Evolutionary conservation across 2,797 vertebrate species (phyloP).

Genomic region (Sandelia bainsii): DNA sequence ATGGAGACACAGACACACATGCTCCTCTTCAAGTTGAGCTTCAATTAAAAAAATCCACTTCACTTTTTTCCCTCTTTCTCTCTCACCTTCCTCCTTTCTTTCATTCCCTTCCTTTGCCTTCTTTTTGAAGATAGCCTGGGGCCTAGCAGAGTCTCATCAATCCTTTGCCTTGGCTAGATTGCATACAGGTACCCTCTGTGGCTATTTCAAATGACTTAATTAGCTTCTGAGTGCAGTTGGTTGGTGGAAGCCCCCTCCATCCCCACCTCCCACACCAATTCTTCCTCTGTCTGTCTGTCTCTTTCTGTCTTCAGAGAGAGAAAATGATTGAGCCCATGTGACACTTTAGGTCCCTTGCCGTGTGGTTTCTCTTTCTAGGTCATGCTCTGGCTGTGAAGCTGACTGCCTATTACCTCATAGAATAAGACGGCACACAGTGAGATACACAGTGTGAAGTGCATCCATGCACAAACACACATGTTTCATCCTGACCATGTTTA

Average conservation of each 20-base stretch:
- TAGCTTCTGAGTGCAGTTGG: conserved; percentile 82
- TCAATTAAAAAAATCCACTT: conserved; percentile 83
- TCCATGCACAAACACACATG: conserved; percentile 30
- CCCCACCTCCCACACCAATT: conserved; percentile 15
- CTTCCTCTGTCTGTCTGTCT: conserved; percentile 32
- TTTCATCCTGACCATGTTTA: conserved; percentile 38
- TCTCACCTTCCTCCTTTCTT: conserved; percentile 51
- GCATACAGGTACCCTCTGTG: conserved; percentile 86
- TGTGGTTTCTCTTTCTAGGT: conserved; percentile 87
- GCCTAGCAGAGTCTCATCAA: conserved; percentile 83
- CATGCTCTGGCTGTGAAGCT: conserved; percentile 81
- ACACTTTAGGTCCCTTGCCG: conserved; percentile 79
- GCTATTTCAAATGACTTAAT: conserved; percentile 89
- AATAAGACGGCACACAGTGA: conserved; percentile 69
- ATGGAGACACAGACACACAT: conserved; percentile 63
- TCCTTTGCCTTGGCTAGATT: conserved; percentile 82
- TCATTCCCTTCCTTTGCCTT: conserved; percentile 65
- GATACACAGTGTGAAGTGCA: conserved; percentile 28
- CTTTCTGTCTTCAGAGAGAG: conserved; percentile 69
- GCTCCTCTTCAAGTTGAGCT: conserved; percentile 75
- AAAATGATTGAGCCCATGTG: conserved; percentile 85
- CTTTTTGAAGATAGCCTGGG: conserved; percentile 84
- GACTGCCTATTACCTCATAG: conserved; percentile 79
- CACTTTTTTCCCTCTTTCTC: conserved; percentile 28
- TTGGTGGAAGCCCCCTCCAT: conserved; percentile 63